Evolutionary conservation across 2,888 invertebrate genomes (phyloP).

Genomic region (Beris chalybata): DNA sequence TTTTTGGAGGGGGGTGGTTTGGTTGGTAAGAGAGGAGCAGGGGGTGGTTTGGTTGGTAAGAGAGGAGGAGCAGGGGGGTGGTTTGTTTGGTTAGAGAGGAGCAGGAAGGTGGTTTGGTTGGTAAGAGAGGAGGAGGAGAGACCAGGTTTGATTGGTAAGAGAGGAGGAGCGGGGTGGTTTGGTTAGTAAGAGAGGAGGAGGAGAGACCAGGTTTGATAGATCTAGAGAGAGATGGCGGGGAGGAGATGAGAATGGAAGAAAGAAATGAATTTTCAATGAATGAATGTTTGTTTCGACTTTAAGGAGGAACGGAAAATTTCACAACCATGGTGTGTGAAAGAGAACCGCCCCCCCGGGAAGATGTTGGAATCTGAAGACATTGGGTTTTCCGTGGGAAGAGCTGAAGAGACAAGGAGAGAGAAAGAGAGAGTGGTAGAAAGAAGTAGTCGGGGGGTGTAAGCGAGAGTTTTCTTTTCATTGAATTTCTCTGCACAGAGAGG

Average conservation of each 20-base stretch:
- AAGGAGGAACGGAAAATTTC: too few species aligned
- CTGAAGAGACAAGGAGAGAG: too few species aligned
- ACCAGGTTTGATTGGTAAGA: not conserved
- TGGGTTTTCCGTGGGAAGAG: too few species aligned
- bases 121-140: too few species aligned
- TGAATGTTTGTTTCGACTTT: too few species aligned
- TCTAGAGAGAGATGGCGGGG: too few species aligned
- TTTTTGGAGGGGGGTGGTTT: not conserved
- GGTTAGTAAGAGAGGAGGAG: not conserved
- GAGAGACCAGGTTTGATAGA: too few species aligned
- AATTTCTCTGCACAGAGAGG: constrained; percentile 18
- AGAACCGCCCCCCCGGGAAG: too few species aligned
- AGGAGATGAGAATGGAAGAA: not conserved
- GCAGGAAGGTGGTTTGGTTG: not conserved
- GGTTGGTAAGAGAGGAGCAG: not conserved
- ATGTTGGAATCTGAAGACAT: too few species aligned
- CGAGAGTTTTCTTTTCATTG: constrained; percentile 1
- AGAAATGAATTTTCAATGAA: too few species aligned
- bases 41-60: not conserved
- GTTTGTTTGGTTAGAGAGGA: not conserved
- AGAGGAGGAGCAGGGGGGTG: not conserved
- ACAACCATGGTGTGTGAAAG: too few species aligned
- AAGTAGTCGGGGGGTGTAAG: not conserved
- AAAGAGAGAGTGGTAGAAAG: not conserved
- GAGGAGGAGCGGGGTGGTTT: not conserved